Percentiles rank a stretch among this genome's conserved stretches.
Evolutionary conservation across 2,888 invertebrate genomes (phyloP).

Genomic region (Nyleta sp.): DNA sequence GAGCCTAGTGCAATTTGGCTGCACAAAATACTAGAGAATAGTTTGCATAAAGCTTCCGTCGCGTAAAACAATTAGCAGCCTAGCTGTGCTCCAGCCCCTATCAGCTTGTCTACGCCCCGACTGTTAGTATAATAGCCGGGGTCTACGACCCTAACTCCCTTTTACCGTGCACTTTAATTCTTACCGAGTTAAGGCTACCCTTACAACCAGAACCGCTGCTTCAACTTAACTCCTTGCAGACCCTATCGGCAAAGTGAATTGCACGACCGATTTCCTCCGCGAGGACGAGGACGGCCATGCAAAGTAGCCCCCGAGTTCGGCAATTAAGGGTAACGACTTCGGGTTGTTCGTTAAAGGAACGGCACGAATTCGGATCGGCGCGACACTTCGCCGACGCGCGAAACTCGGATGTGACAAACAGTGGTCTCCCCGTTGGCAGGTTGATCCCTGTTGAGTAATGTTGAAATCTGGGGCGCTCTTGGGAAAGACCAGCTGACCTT

Average conservation of each 20-base stretch:
- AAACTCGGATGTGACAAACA: slow-evolving; percentile 74
- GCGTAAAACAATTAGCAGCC: slow-evolving; percentile 79
- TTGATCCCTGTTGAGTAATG: slow-evolving; percentile 82
- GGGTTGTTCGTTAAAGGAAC: not conserved
- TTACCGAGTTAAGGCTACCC: slow-evolving; percentile 76
- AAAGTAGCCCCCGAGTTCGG: slow-evolving; percentile 31
- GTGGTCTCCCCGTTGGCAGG: slow-evolving; percentile 77
- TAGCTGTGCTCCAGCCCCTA: slow-evolving; percentile 70
- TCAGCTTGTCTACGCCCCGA: slow-evolving; percentile 79
- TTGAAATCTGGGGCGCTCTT: slow-evolving; percentile 82
- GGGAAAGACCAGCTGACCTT: slow-evolving; percentile 80
- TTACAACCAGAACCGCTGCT: slow-evolving; percentile 58
- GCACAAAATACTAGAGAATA: slow-evolving; percentile 65
- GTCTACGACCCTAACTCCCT: slow-evolving; percentile 75
- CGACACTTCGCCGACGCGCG: slow-evolving; percentile 69
- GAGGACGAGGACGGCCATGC: slow-evolving; percentile 29
- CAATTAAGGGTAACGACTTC: slow-evolving; percentile 42
- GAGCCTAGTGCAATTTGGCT: slow-evolving; percentile 56
- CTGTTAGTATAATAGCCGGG: slow-evolving; percentile 80
- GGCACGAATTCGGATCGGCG: slow-evolving; percentile 35
- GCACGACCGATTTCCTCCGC: slow-evolving; percentile 56
- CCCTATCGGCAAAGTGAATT: slow-evolving; percentile 58
- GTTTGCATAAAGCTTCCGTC: slow-evolving; percentile 69
- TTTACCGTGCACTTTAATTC: slow-evolving; percentile 77
- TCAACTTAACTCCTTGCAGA: slow-evolving; percentile 63